A percentile compares a stretch with the other conserved stretches of the same genome.
Evolutionary conservation across 2,113 vertebrate genomes (phyloP).

Genomic region (Lophochroa leadbeateri): DNA sequence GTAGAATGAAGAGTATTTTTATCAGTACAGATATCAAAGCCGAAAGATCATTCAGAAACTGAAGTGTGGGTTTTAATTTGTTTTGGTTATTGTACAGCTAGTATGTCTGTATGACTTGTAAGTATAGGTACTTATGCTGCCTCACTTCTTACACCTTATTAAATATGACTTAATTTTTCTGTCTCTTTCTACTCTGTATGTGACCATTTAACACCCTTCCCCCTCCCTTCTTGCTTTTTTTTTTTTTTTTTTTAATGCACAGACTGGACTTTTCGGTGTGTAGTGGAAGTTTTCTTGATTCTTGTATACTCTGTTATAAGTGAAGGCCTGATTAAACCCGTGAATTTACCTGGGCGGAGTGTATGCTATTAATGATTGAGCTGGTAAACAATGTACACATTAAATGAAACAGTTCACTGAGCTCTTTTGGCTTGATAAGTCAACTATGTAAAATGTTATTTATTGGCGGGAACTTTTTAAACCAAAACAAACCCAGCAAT

Average conservation of each 20-base stretch:
- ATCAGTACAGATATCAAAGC: not conserved
- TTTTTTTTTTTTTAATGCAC: not conserved
- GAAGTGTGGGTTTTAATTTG: not conserved
- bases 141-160: not conserved
- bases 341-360: not conserved
- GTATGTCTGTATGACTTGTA: not conserved
- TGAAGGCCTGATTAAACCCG: not conserved
- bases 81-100: not conserved
- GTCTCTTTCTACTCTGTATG: not conserved
- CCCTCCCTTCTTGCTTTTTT: not conserved
- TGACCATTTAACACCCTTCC: not conserved
- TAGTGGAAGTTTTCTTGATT: not conserved
- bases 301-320: not conserved
- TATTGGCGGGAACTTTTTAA: not conserved
- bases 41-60: not conserved
- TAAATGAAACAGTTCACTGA: not conserved
- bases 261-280: not conserved
- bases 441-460: not conserved
- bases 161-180: not conserved
- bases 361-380: not conserved
- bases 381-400: not conserved
- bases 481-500: not conserved
- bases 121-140: not conserved
- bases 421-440: not conserved
- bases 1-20: not conserved